These are phyloP conservation scores for Oscheius sp. DNA, from an alignment of 2,888 invertebrate species.

Conservation along the genomic window DNA sequence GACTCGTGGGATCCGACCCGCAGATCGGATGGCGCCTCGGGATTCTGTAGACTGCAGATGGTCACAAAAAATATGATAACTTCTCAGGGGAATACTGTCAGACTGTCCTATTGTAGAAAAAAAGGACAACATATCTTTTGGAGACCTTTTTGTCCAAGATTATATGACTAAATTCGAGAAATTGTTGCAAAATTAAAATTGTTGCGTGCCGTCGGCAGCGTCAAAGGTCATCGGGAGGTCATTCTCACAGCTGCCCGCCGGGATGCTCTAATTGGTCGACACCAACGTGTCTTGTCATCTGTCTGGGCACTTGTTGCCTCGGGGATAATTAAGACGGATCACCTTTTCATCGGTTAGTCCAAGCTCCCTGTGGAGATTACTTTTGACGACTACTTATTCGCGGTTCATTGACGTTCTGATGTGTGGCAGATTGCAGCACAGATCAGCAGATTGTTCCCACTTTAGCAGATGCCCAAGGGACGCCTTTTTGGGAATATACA, in stretches of 20 bases:
- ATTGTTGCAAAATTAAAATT: no score
- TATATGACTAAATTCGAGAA: no score
- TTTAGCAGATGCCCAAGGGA: constrained; percentile 3
- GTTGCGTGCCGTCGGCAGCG: constrained; percentile 28
- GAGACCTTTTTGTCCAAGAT: neutral
- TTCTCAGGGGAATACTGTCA: neutral
- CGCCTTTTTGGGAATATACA: neutral
- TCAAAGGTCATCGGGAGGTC: constrained; percentile 23
- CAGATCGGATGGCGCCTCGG: constrained; percentile 8
- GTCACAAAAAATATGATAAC: constrained; percentile 11
- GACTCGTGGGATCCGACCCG: constrained; percentile 20
- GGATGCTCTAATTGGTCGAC: constrained; percentile 16
- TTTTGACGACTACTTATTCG: constrained; percentile 4
- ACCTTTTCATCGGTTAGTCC: neutral
- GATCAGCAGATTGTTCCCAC: no score
- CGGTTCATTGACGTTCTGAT: constrained; percentile 33
- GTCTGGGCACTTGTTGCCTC: constrained; percentile 19
- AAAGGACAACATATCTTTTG: neutral
- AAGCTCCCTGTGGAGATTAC: neutral
- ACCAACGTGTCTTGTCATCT: constrained; percentile 24
- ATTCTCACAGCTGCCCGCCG: constrained; percentile 19
- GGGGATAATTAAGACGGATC: constrained; percentile 23
- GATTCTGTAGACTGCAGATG: constrained; percentile 21
- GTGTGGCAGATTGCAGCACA: constrained; percentile 28
- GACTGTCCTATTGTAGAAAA: neutral